Evolutionary conservation across 2,113 vertebrate genomes (phyloP), one percentile per base, ranked within the genome.

Genomic region (Plotosus lineatus): DNA sequence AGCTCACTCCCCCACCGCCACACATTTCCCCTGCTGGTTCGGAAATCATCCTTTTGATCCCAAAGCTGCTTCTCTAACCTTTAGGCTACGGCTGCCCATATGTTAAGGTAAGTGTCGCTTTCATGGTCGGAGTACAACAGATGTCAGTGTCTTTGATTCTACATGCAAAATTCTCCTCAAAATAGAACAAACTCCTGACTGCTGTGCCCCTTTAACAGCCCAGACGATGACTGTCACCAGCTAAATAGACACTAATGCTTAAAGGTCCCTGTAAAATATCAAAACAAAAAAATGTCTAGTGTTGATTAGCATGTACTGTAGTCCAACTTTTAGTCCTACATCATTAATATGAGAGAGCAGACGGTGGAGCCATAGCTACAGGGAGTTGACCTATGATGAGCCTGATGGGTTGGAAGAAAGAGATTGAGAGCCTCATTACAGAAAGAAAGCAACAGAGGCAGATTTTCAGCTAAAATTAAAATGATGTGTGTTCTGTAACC

Each of bases 391-490:
- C 36, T 31, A 42, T 61, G 40, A 76, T 76, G 51, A 51, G 23
- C 40, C 73, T 75, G 53, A 58, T 26, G 55, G 31, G 75, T 12
- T 60, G 75, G n/a, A 61, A 79, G 28, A 56, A 42, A 50, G 26
- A 69, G 71, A 21, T 61, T 73, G 38, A 4, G 40, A 75, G 23
- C 6, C 38, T 40, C 56, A 79, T 75, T 69, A 68, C 44, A 74
- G 56, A 58, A 65, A 72, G 31, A 50, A 21, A 71, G 33, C 61
- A 4, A 23, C 11, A 28, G n/a, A 31, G 75, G n/a, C n/a, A n/a
- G n/a, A 46, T 77, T 77, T 46, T 48, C 28, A 21, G 2, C 4
- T 48, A 40, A 60, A 44, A 28, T 58, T 60, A 17, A n/a, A 63
- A 44, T 61, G 14, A 19, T 23, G 28, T 31, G 42, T 44, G 38